A percentile compares a stretch with the other conserved stretches of the same genome.
These are phyloP conservation scores for Copidosoma aretas DNA, from an alignment of 2,888 invertebrate genomes.

Conservation along the genomic window DNA sequence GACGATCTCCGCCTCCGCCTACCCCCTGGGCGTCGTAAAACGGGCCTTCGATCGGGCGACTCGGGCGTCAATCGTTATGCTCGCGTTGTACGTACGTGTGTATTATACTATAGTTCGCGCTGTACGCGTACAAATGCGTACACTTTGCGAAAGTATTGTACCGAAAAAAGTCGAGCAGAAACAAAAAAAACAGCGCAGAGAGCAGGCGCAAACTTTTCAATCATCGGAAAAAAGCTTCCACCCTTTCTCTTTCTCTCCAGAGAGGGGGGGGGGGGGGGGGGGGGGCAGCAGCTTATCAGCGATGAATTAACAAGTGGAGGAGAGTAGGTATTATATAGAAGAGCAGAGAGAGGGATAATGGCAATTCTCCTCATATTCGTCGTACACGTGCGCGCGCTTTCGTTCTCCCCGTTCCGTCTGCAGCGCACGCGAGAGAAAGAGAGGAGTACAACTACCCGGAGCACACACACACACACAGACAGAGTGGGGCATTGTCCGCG, in stretches of 20 bases:
- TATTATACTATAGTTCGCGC: no score
- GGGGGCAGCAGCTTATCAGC: slow-evolving; percentile 18
- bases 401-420: neutral
- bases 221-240: slow-evolving; percentile 12
- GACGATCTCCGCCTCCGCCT: neutral
- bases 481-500: neutral
- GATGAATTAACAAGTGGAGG: slow-evolving; percentile 44
- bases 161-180: no score
- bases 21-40: slow-evolving; percentile 26
- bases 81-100: neutral
- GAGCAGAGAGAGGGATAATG: neutral
- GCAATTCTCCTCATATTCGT: neutral
- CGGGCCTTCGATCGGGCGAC: slow-evolving; percentile 19
- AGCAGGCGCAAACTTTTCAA: slow-evolving; percentile 12
- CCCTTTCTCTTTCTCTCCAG: no score
- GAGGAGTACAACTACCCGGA: no score
- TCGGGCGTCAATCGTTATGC: slow-evolving; percentile 12
- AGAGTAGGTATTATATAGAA: slow-evolving; percentile 11
- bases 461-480: no score
- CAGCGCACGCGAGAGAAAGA: no score
- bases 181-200: no score
- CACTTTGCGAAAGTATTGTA: no score
- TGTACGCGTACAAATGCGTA: no score
- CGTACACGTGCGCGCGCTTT: neutral
- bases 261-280: neutral